phyloP scores from a whole-genome alignment of 1,140 invertebrate genomes.

The Diorhabda elongata region DNA sequence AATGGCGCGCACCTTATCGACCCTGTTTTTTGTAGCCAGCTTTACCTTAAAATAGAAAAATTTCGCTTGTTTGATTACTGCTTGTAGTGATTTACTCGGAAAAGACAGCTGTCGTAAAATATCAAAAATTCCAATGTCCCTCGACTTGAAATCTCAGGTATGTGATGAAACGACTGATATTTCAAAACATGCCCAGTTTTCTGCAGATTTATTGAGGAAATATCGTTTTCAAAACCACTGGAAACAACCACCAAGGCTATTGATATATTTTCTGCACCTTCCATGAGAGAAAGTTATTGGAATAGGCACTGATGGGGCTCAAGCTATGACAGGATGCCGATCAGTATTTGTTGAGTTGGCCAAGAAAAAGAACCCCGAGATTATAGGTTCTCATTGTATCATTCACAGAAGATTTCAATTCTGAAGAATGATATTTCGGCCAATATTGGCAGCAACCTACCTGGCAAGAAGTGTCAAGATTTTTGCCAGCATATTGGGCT shows the following conservation, averaged over 20 bases:
- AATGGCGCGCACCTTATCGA: no score
- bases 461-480: no score
- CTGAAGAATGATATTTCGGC: no score
- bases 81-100: conserved; percentile 13
- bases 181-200: conserved; percentile 12
- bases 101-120: conserved; percentile 15
- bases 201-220: conserved; percentile 1
- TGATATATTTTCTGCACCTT: conserved; percentile 33
- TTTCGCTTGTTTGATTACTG: conserved; percentile 10
- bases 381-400: conserved; percentile 34
- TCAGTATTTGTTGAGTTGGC: conserved; percentile 37
- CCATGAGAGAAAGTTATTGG: conserved; percentile 9
- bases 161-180: conserved; percentile 18
- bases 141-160: conserved; percentile 25
- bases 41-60: no score
- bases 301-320: conserved; percentile 11
- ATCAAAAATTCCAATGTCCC: conserved; percentile 23
- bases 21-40: no score
- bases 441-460: no score
- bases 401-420: conserved; percentile 28
- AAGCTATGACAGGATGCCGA: conserved; percentile 41
- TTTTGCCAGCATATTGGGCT: no score
- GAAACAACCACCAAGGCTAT: conserved; percentile 34
- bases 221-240: conserved; percentile 11
- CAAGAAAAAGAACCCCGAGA: conserved; percentile 28